phyloP scores from a whole-genome alignment of 2,888 invertebrate genomes.

The Hydriomena furcata region DNA sequence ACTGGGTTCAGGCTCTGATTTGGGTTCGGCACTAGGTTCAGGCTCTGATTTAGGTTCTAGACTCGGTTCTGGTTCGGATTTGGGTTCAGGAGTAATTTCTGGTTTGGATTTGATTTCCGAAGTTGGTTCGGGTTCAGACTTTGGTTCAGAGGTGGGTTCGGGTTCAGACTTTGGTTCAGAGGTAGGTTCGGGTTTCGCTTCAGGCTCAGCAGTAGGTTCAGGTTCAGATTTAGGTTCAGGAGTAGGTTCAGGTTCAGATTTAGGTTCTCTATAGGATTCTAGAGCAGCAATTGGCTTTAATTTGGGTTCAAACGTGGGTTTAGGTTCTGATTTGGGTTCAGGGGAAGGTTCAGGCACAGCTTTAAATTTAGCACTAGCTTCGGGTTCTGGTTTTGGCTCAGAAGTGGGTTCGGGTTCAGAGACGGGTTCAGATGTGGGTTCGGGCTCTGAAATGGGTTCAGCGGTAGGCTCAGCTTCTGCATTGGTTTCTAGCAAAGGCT shows the following conservation, averaged over 20 bases:
- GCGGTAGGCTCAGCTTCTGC: slow-evolving; percentile 48
- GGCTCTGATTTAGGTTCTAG: slow-evolving; percentile 57
- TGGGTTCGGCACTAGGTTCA: slow-evolving; percentile 43
- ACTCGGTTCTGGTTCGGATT: slow-evolving; percentile 36
- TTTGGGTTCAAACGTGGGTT: slow-evolving; percentile 54
- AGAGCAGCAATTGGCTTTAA: slow-evolving; percentile 34
- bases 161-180: slow-evolving; percentile 22
- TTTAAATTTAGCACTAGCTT: slow-evolving; percentile 44
- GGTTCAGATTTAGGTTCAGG: slow-evolving; percentile 17
- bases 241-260: slow-evolving; percentile 37
- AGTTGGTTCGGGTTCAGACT: slow-evolving; percentile 57
- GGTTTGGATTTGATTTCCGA: slow-evolving; percentile 43
- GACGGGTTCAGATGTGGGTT: slow-evolving; percentile 14
- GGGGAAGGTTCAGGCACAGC: slow-evolving; percentile 56
- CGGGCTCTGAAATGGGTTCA: slow-evolving; percentile 1
- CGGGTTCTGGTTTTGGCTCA: slow-evolving; percentile 21
- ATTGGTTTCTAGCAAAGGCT: slow-evolving; percentile 62
- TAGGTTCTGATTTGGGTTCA: slow-evolving; percentile 45
- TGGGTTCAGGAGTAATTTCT: slow-evolving; percentile 55
- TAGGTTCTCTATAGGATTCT: slow-evolving; percentile 50
- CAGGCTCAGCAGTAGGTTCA: slow-evolving; percentile 15
- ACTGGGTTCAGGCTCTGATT: slow-evolving; percentile 48
- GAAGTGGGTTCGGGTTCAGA: slow-evolving; percentile 17
- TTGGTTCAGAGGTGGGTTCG: slow-evolving; percentile 40
- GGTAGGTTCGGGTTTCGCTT: slow-evolving; percentile 14